Conservation (phyloP, 2,888 invertebrate species). For the Ferrisia virgata region DNA sequence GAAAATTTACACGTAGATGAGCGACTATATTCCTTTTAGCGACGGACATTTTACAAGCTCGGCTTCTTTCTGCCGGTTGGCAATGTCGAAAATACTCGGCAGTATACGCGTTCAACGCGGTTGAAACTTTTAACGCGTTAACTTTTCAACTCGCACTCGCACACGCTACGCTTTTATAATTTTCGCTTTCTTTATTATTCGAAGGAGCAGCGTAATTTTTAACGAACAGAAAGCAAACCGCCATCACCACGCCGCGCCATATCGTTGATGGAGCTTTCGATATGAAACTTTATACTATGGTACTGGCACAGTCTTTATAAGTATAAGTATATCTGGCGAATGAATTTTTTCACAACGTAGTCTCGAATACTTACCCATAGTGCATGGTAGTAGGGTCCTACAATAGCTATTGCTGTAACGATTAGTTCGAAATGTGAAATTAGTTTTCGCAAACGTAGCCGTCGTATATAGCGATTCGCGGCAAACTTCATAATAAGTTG, state of each 20-base stretch:
- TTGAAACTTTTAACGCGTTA: slow-evolving; percentile 1
- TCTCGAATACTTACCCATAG: not conserved
- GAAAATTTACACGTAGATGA: not conserved
- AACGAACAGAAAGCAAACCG: not conserved
- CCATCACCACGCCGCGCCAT: not conserved
- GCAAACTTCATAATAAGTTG: slow-evolving; percentile 1
- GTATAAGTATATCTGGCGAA: not conserved
- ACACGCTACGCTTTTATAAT: not conserved
- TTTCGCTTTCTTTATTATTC: slow-evolving; percentile 8
- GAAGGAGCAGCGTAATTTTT: not conserved
- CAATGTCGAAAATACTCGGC: not conserved
- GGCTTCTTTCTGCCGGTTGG: not conserved
- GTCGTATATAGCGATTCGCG: not conserved
- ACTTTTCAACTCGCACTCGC: not conserved
- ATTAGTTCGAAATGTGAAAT: slow-evolving; percentile 20
- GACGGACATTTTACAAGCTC: not conserved
- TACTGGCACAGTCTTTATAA: no score
- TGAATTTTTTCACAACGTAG: not conserved
- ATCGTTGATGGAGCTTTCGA: not conserved
- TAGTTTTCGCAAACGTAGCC: not conserved
- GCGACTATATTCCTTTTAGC: not conserved
- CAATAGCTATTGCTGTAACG: not conserved
- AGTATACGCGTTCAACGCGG: not conserved
- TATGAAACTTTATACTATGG: not conserved
- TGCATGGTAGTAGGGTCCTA: not conserved